These are phyloP conservation scores for Columba guinea DNA, from an alignment of 2,797 vertebrate genomes.

Conservation along the genomic window DNA sequence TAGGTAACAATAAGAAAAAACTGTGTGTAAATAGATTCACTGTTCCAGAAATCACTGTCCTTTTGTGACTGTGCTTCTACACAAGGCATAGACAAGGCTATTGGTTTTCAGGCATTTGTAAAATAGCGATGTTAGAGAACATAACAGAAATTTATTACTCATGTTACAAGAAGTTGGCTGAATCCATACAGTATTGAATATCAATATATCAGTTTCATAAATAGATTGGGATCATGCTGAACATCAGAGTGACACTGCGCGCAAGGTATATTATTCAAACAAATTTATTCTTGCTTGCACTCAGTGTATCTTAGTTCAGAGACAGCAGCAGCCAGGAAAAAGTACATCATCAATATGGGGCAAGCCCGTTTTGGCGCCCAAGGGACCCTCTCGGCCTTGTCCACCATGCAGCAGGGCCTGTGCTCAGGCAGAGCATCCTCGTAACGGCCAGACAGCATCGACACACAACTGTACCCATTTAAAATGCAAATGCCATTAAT, in stretches of 20 bases:
- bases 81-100: background rate
- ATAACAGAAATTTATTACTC: background rate
- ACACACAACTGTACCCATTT: background rate
- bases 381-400: background rate
- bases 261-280: background rate
- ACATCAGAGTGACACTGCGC: background rate
- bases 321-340: background rate
- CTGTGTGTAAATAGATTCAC: background rate
- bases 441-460: background rate
- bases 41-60: background rate
- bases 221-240: background rate
- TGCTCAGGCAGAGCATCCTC: background rate
- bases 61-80: background rate
- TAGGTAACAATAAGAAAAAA: background rate
- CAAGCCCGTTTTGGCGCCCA: background rate
- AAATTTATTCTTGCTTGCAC: background rate
- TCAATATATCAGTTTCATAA: slow-evolving; percentile 14
- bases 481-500: background rate
- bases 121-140: background rate
- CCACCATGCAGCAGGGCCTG: fast-evolving
- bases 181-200: background rate
- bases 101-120: background rate
- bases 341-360: background rate
- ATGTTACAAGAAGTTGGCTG: background rate
- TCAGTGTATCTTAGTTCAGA: background rate